Base-by-base conservation (phyloP, 1,140 invertebrate species). In the Battus philenor region DNA sequence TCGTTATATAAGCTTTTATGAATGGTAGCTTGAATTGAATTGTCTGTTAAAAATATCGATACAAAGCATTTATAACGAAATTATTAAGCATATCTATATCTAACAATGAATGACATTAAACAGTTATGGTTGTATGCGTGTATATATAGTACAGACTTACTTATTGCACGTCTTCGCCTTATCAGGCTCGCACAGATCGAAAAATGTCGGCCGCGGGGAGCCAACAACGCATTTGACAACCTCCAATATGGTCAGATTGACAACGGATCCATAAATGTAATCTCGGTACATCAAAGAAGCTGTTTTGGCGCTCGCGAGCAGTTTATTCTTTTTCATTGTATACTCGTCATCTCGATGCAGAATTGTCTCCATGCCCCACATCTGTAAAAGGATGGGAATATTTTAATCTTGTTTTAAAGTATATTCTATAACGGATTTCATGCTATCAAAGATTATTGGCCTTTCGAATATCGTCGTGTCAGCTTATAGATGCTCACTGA, bases 201-300 rank as follows among this genome's bases (percentile, higher is more conserved):
- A 87, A 78, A 93, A 94, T 45, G 93, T 91, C 0, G 93, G 93
- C 49, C 93, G 84, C 0, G 91, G 90, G 44, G 92, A 92, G 0
- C 91, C 91, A 3, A 93, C 81, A 1, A 91, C 66, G 9, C 88
- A 80, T 68, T 94, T 94, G 2, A 87, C 78, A 2, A 92, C 66
- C 50, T 93, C 89, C 29, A 88, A 85, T 1, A 91, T 68, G 22
- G 89, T 81, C 8, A 88, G 55, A 48, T 90, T 85, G 16, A 88
- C 78, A 4, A 87, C 54, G 0, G 88, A 69, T 0, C 90, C 90
- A 22, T 90, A 78, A 0, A 88, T 66, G 44, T 90, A 91, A 50
- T 91, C 86, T 0, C 88, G 69, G 52, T 89, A 91, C 79, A 90
- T 89, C 1, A 75, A 46, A 36, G 73, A 87, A 0, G 76, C 62